phyloP scores from a whole-genome alignment of 2,113 vertebrate genomes.

The Thamnophis sirtalis region DNA sequence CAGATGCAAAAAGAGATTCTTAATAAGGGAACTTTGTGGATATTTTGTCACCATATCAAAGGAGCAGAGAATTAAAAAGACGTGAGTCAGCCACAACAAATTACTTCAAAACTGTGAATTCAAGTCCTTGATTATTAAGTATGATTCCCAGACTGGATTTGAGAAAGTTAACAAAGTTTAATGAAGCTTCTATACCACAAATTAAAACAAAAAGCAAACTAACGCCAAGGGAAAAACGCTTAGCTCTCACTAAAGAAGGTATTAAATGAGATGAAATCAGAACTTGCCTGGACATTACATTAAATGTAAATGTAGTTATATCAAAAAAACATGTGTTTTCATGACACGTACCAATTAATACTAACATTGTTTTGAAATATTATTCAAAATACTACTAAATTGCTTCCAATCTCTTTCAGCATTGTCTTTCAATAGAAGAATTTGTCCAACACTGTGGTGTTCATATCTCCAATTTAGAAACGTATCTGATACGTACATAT shows the following conservation, averaged over 20 bases:
- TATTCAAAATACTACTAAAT: neutral
- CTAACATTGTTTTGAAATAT: neutral
- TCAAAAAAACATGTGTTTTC: neutral
- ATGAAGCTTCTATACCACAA: conserved; percentile 18
- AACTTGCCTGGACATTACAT: neutral
- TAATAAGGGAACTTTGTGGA: neutral
- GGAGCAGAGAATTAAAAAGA: conserved; percentile 5
- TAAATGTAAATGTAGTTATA: neutral
- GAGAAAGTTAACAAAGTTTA: neutral
- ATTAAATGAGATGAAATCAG: neutral
- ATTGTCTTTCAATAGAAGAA: neutral
- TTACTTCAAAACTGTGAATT: conserved; percentile 6
- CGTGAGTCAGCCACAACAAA: neutral
- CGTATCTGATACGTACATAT: neutral
- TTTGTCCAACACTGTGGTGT: neutral
- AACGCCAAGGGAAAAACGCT: neutral
- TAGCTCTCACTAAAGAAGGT: neutral
- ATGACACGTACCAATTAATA: neutral
- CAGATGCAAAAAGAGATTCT: neutral
- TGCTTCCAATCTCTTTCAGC: neutral
- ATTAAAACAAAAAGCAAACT: conserved; percentile 20
- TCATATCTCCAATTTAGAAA: neutral
- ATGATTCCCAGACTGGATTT: neutral
- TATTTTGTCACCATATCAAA: conserved; percentile 25
- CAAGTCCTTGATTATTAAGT: neutral